These are phyloP conservation scores for Dicranocentrus wangi DNA, from an alignment of 2,888 invertebrate species.

Conservation along the genomic window DNA sequence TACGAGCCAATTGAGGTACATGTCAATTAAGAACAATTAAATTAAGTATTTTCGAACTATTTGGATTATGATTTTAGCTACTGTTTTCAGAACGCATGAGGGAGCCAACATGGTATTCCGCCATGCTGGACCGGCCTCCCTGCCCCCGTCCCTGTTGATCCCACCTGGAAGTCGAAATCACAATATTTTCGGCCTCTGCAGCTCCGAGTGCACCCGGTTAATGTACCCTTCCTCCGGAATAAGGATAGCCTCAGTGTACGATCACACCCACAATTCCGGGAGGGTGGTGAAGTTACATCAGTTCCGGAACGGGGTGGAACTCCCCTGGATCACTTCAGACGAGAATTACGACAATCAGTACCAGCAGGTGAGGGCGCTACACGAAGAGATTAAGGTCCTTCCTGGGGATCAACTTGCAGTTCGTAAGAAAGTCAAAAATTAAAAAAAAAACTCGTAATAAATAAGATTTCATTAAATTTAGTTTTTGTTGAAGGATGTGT, in stretches of 20 bases:
- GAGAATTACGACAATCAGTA: conserved; percentile 50
- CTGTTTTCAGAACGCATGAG: background rate
- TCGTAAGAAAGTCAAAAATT: background rate
- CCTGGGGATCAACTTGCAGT: conserved; percentile 38
- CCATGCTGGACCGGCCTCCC: background rate
- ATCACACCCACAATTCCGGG: conserved; percentile 21
- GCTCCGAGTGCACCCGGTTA: background rate
- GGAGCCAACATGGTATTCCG: background rate
- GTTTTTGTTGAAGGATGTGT: conserved; percentile 8
- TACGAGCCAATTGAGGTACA: conserved; percentile 18
- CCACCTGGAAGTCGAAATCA: conserved; percentile 12
- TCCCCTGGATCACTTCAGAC: conserved; percentile 33
- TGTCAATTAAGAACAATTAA: too few species aligned
- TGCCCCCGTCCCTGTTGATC: conserved; percentile 23
- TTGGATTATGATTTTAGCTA: too few species aligned
- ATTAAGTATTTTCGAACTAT: too few species aligned
- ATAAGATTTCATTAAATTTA: background rate
- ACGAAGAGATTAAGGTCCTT: conserved; percentile 25
- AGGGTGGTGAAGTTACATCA: conserved; percentile 83
- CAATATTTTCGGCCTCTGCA: conserved; percentile 22
- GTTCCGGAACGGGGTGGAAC: conserved; percentile 80
- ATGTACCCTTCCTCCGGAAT: conserved; percentile 33
- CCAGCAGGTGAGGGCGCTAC: conserved; percentile 33
- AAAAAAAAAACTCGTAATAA: background rate
- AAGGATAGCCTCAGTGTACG: background rate